Percentiles rank a stretch among this genome's conserved stretches.
These are phyloP conservation scores for Thamnophis sirtalis DNA, from an alignment of 2,113 vertebrate species.

Conservation along the genomic window DNA sequence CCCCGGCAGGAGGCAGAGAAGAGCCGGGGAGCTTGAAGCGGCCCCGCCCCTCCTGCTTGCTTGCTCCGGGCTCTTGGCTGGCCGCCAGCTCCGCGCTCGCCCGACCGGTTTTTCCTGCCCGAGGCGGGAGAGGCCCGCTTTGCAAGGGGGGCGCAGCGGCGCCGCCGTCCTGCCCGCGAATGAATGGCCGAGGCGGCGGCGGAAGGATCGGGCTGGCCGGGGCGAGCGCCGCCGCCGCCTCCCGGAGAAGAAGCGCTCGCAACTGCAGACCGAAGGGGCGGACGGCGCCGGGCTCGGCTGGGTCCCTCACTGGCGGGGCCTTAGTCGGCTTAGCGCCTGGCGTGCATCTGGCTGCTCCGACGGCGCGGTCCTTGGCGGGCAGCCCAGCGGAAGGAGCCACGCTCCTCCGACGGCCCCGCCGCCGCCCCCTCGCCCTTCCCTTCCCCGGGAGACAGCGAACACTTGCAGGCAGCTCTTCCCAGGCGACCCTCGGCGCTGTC, in stretches of 20 bases:
- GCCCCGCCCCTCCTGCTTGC: neutral
- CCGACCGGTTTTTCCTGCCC: conserved; percentile 4
- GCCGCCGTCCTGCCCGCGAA: neutral
- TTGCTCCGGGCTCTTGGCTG: neutral
- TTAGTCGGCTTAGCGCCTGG: neutral
- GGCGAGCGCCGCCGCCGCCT: no score
- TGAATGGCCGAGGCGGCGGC: no score
- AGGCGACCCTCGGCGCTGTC: neutral
- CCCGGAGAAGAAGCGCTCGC: neutral
- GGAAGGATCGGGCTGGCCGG: neutral
- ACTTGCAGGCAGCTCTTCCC: neutral
- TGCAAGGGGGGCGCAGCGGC: neutral
- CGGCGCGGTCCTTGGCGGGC: neutral
- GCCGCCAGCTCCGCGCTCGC: neutral
- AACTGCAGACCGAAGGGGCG: neutral
- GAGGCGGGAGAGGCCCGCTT: neutral
- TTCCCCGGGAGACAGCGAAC: neutral
- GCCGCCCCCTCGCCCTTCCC: neutral
- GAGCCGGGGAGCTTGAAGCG: no score
- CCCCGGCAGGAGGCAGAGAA: neutral
- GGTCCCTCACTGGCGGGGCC: neutral
- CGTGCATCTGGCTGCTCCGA: neutral
- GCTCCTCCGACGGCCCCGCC: neutral
- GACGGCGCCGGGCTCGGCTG: neutral
- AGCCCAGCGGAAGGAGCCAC: neutral